phyloP scores from a whole-genome alignment of 2,797 vertebrate species.

The Ctenopoma kingsleyae region DNA sequence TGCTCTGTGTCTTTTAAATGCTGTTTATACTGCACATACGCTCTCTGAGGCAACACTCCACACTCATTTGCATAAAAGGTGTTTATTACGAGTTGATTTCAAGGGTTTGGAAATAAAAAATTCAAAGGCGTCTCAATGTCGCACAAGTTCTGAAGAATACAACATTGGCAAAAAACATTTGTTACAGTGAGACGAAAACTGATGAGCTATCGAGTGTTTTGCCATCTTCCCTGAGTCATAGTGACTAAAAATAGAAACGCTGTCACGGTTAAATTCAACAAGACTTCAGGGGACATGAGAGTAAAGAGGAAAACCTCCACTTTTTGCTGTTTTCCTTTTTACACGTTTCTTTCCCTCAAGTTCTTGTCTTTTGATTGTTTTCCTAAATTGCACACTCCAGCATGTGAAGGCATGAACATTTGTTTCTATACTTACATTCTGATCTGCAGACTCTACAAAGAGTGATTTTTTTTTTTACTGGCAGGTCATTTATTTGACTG shows the following conservation, averaged over 20 bases:
- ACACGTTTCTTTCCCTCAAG: not conserved
- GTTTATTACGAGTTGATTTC: not conserved
- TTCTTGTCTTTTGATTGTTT: not conserved
- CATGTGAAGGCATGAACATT: not conserved
- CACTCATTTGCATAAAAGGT: no score
- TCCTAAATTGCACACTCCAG: not conserved
- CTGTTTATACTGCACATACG: not conserved
- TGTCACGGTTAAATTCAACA: constrained; percentile 21
- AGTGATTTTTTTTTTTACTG: no score
- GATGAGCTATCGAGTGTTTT: constrained; percentile 25
- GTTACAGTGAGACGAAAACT: constrained; percentile 10
- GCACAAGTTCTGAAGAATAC: not conserved
- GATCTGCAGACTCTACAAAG: no score
- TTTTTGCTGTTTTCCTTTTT: constrained; percentile 1
- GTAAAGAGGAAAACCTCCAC: constrained; percentile 14
- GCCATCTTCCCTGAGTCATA: constrained; percentile 17
- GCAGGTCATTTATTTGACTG: not conserved
- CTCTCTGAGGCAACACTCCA: not conserved
- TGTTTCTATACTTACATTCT: not conserved
- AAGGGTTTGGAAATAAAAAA: not conserved
- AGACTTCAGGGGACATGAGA: constrained; percentile 4
- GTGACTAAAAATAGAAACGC: constrained; percentile 41
- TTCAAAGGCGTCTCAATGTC: not conserved
- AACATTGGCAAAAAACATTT: not conserved
- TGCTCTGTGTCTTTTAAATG: not conserved